phyloP scores from a whole-genome alignment of 2,113 vertebrate genomes.

The Oreochromis spilurus region DNA sequence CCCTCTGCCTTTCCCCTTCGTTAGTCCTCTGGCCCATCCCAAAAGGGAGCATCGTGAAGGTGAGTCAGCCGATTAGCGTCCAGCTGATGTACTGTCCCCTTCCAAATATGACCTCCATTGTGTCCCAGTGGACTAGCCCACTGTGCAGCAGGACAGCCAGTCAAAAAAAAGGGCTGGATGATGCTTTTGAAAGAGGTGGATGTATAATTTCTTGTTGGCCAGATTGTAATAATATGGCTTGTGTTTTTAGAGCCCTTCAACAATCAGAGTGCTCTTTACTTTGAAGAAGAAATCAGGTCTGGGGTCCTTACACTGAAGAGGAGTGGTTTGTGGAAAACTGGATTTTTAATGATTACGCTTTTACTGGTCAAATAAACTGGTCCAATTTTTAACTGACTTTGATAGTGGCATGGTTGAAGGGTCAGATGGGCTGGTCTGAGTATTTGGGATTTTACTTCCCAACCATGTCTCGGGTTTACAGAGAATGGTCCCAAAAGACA shows the following conservation, averaged over 20 bases:
- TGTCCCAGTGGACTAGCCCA: conserved; percentile 10
- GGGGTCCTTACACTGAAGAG: neutral
- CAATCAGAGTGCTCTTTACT: neutral
- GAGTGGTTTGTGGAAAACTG: neutral
- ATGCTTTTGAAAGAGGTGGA: neutral
- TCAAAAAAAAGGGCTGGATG: neutral
- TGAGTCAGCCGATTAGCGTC: conserved; percentile 66
- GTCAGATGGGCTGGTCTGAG: rapidly evolving
- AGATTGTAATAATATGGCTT: neutral
- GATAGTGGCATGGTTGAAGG: neutral
- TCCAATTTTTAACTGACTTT: neutral
- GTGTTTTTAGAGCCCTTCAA: neutral
- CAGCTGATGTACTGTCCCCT: conserved; percentile 64
- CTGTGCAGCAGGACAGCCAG: neutral
- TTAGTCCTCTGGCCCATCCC: conserved; percentile 53
- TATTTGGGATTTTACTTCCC: rapidly evolving
- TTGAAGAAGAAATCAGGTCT: neutral
- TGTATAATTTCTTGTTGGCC: neutral
- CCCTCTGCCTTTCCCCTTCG: conserved; percentile 30
- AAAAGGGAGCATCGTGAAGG: conserved; percentile 54
- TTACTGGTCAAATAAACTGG: neutral
- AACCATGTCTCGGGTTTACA: neutral
- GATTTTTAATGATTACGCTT: neutral
- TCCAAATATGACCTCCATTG: conserved; percentile 44
- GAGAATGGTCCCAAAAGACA: neutral